Base-by-base conservation (phyloP, 2,888 invertebrate species). In the Coenonympha glycerion region DNA sequence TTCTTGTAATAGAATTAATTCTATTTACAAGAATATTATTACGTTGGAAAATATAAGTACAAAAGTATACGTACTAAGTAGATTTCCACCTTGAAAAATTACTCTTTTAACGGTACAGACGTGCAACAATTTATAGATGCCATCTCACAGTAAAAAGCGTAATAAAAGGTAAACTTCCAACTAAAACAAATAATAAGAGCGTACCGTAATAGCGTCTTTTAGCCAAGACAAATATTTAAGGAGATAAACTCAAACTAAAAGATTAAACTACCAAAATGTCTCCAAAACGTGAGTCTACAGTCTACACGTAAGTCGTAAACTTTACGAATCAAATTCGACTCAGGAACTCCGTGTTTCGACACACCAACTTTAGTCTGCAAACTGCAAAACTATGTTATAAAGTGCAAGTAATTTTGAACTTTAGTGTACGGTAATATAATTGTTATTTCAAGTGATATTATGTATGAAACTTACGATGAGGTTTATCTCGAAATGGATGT, bases 321-420 rank as follows among this genome's bases (percentile, higher is more conserved):
- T 63, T 61, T 53, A 55, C 41, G 59, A 64, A 58, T 63, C 52
- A 58, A 62, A 63, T 59, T 63, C 58, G 47, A 62, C 58, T 56
- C 48, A 49, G 55, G n/a, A 55, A 48, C 49, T 49, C 50, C 31
- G 42, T 56, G 56, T 59, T 60, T 59, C 56, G 59, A 59, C 57
- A 57, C 57, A 57, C 51, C 52, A 52, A 53, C 55, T 59, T 55
- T 56, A 56, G 48, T 55, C 56, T 60, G 56, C 47, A 50, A 53
- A 57, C 55, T 59, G 49, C 52, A 41, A 39, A 57, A 54, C 55
- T 53, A 48, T 45, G 47, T 52, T 53, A 33, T 18, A 36, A 22
- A 36, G 47, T 30, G 33, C 49, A 47, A 54, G 47, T 56, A 31
- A 57, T 55, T 57, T 53, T 53, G 44, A 57, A 44, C 55, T 56